Percentiles rank a stretch among this genome's conserved stretches.
Evolutionary conservation across 2,888 invertebrate genomes (phyloP).

Genomic region (Cerceris ruficornis): DNA sequence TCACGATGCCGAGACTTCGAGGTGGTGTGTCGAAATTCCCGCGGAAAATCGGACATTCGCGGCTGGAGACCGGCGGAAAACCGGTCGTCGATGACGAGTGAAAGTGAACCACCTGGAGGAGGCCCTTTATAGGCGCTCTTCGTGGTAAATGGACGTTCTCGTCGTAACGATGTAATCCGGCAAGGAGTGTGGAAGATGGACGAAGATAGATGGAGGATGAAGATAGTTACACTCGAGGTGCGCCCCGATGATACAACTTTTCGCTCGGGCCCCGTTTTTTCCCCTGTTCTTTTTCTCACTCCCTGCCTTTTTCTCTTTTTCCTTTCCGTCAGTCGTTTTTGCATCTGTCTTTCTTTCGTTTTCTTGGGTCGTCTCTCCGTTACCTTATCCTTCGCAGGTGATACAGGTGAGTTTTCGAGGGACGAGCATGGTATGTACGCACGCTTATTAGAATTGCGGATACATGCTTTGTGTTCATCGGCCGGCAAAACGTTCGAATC

Average conservation of each 20-base stretch:
- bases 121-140: slow-evolving; percentile 67
- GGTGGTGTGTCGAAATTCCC: slow-evolving; percentile 53
- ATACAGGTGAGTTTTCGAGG: slow-evolving; percentile 53
- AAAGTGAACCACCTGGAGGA: slow-evolving; percentile 67
- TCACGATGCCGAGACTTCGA: slow-evolving; percentile 4
- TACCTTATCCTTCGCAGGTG: slow-evolving; percentile 16
- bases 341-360: background rate
- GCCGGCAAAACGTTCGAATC: slow-evolving; percentile 73
- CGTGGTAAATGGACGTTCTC: slow-evolving; percentile 72
- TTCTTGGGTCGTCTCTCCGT: background rate
- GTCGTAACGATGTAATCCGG: slow-evolving; percentile 67
- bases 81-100: slow-evolving; percentile 78
- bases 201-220: slow-evolving; percentile 71
- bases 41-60: slow-evolving; percentile 59
- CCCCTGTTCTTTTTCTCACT: slow-evolving; percentile 28
- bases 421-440: slow-evolving; percentile 47
- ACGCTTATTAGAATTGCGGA: slow-evolving; percentile 68
- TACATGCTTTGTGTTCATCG: slow-evolving; percentile 75
- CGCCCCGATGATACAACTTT: slow-evolving; percentile 78
- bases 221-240: slow-evolving; percentile 78
- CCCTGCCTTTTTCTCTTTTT: slow-evolving; percentile 14
- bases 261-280: slow-evolving; percentile 52
- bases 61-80: slow-evolving; percentile 64
- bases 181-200: slow-evolving; percentile 68
- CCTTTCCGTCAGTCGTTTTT: background rate